Base-by-base conservation (phyloP, 35 echinoderm and acorn worm species). In the Ophioderma brevispina region DNA sequence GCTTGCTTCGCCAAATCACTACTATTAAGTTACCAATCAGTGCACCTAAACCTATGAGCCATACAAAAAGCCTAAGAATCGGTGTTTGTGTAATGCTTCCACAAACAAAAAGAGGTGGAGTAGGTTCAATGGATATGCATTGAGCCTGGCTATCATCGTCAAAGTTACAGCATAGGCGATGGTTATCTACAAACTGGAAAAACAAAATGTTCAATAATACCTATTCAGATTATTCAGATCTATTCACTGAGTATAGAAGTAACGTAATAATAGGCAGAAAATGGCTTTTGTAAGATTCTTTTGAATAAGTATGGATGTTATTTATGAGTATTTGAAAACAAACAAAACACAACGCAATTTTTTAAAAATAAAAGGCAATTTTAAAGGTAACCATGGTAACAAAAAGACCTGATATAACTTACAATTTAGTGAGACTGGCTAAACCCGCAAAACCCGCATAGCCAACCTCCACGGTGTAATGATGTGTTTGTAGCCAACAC, bases 11-110 rank as follows among this genome's bases (percentile, higher is more conserved):
- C 90, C 59, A 88, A 4, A 81, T 79, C 0, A 98, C 38, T 8
- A 94, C 96, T 11, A 91, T 35, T 17, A 81, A 21, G 32, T 98
- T 98, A 10, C 96, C 96, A n/a, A 91, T 90, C n/a, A 98, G 81
- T 11, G 96, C 92, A 33, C 79, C 76, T 10, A 98, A 15, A 0
- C 84, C 90, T 23, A 98, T 70, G 38, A 94, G 49, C 96, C 96
- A 98, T 5, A 82, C 80, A 40, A 46, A 39, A 4, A 90, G 79
- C n/a, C 94, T 75, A 36, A 95, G 36, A 25, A 82, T 23, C 25
- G 39, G 5, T 15, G 39, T 90, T 23, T 42, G 88, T n/a, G 50
- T 78, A 5, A 90, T 78, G 23, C 79, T 82, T 14, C 50, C 79
- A 43, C 88, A 90, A 33, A 80, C 37, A 5, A 82, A 59, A 3